phyloP scores from a whole-genome alignment of 2,888 invertebrate species.

The Melanostoma mellinum region DNA sequence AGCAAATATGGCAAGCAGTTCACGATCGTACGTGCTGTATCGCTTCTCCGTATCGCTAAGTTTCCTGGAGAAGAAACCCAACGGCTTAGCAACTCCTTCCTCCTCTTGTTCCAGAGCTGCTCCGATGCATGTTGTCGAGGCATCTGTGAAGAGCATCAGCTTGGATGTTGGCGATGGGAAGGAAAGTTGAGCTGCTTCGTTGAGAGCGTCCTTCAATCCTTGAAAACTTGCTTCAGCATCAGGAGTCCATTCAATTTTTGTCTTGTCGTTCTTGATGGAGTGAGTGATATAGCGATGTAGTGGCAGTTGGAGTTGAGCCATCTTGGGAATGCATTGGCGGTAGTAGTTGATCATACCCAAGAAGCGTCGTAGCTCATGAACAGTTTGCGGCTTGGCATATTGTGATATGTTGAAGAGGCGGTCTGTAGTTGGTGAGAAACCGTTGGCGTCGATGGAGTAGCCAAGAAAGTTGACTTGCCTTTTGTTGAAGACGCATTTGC shows the following conservation, averaged over 20 bases:
- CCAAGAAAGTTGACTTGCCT: conserved; percentile 35
- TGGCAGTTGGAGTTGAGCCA: conserved; percentile 13
- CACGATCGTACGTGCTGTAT: conserved; percentile 32
- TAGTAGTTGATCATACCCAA: conserved; percentile 70
- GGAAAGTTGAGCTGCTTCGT: no score
- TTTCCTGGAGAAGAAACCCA: conserved; percentile 28
- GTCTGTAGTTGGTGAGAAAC: conserved; percentile 57
- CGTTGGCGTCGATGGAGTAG: conserved; percentile 45
- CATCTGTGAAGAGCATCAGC: no score
- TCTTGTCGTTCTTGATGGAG: no score
- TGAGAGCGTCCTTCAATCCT: no score
- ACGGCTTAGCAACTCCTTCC: conserved; percentile 51
- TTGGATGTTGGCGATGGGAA: no score
- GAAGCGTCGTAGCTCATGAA: conserved; percentile 60
- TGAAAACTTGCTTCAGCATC: no score
- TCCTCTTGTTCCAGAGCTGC: conserved; percentile 20
- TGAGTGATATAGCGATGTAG: neutral
- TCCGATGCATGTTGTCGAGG: no score
- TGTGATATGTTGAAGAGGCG: conserved; percentile 49
- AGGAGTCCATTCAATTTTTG: no score
- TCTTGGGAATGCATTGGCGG: conserved; percentile 55
- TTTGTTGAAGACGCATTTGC: conserved; percentile 49
- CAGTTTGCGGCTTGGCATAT: conserved; percentile 39
- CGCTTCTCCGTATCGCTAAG: conserved; percentile 26
- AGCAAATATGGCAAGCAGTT: neutral